phyloP scores from a whole-genome alignment of 1,140 invertebrate genomes.

The Pristionchus pacificus region DNA sequence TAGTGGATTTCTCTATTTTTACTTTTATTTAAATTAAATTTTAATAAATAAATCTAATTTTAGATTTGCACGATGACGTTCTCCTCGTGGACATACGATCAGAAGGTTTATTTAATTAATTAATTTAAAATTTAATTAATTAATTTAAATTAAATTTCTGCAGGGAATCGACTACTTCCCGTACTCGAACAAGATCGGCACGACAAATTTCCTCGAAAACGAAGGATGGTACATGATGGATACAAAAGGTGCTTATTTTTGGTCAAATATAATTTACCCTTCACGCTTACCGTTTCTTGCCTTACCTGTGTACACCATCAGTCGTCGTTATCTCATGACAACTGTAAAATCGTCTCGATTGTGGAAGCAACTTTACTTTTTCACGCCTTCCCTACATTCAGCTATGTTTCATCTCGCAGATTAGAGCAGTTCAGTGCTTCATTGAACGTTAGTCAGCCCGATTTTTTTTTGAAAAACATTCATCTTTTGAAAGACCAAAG shows the following conservation, averaged over 20 bases:
- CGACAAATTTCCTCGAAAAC: constrained; percentile 52
- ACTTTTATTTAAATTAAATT: too few relatives aligned
- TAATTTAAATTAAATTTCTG: not conserved
- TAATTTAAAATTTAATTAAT: not conserved
- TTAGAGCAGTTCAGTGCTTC: too few relatives aligned
- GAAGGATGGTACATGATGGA: constrained; percentile 54
- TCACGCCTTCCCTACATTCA: too few relatives aligned
- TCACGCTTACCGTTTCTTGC: constrained; percentile 11
- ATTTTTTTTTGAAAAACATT: too few relatives aligned
- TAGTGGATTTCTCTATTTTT: too few relatives aligned
- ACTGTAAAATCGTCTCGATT: too few relatives aligned
- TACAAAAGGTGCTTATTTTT: constrained; percentile 29
- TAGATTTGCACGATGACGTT: constrained; percentile 57
- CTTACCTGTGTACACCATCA: too few relatives aligned
- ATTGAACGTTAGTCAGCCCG: too few relatives aligned
- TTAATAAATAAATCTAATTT: constrained; percentile 1
- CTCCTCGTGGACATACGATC: constrained; percentile 62
- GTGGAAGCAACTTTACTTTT: too few relatives aligned
- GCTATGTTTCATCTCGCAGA: too few relatives aligned
- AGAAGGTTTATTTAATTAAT: constrained; percentile 21
- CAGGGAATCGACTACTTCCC: constrained; percentile 51
- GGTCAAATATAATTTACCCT: constrained; percentile 6
- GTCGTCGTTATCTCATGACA: too few relatives aligned
- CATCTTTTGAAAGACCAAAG: too few relatives aligned
- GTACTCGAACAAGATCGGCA: constrained; percentile 51